These are phyloP conservation scores for Andrena bicolor DNA, from an alignment of 2,888 invertebrate genomes.

Conservation along the genomic window DNA sequence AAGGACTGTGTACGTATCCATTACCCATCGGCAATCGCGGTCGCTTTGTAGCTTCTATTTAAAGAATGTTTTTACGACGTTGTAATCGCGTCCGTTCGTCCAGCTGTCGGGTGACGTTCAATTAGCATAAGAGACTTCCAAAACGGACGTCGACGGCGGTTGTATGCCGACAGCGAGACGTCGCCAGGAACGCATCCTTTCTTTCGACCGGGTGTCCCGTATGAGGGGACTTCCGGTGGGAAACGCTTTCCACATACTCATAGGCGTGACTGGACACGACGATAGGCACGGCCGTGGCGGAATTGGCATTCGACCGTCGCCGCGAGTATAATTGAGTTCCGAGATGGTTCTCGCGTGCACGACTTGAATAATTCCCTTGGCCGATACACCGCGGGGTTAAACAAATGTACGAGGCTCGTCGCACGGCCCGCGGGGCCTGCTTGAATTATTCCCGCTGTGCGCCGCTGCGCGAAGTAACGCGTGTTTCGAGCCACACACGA, in stretches of 20 bases:
- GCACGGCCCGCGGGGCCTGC: constrained; percentile 24
- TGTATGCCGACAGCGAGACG: constrained; percentile 1
- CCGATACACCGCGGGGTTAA: constrained; percentile 50
- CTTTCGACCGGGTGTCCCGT: constrained; percentile 19
- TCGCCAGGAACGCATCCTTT: constrained; percentile 30
- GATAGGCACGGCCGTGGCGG: constrained; percentile 73
- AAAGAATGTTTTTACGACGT: not conserved
- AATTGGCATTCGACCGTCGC: constrained; percentile 83
- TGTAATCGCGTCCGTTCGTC: not conserved
- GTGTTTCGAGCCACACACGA: not conserved
- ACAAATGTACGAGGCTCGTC: constrained; percentile 55
- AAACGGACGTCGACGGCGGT: constrained; percentile 10
- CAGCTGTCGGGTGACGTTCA: constrained; percentile 1
- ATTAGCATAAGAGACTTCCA: constrained; percentile 38
- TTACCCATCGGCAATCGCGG: constrained; percentile 8
- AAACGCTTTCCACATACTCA: constrained; percentile 72
- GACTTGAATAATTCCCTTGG: constrained; percentile 79
- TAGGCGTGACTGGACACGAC: constrained; percentile 73
- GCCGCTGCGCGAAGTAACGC: not conserved
- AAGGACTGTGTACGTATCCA: constrained; percentile 23
- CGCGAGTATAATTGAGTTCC: constrained; percentile 83
- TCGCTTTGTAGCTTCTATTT: not conserved
- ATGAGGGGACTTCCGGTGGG: constrained; percentile 52
- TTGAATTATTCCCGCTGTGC: constrained; percentile 55
- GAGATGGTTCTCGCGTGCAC: constrained; percentile 78